These are phyloP conservation scores for Paramormyrops hopkinsi DNA, from an alignment of 2,797 vertebrate species.

Conservation along the genomic window DNA sequence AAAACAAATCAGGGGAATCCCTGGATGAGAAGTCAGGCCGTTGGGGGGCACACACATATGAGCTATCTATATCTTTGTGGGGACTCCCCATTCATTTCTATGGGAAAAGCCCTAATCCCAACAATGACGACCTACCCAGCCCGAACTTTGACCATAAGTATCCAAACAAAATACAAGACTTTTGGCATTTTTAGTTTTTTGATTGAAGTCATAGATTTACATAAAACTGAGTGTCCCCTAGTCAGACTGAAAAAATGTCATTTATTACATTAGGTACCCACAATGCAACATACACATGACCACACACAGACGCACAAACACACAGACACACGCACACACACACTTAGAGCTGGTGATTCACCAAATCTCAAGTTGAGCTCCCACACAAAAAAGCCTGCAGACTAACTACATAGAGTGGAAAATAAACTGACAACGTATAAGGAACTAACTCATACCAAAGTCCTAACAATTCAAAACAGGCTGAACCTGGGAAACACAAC, in stretches of 20 bases:
- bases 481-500: neutral
- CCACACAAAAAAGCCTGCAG: neutral
- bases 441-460: neutral
- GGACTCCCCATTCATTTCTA: neutral
- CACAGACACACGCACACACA: neutral
- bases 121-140: neutral
- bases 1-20: neutral
- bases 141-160: neutral
- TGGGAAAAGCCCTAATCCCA: neutral
- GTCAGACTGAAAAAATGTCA: neutral
- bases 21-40: neutral
- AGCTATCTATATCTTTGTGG: neutral
- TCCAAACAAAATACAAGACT: neutral
- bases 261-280: neutral
- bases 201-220: neutral
- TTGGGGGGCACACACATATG: neutral
- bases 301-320: neutral
- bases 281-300: neutral
- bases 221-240: neutral
- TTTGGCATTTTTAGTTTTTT: neutral
- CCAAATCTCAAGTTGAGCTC: neutral
- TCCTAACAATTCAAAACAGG: neutral
- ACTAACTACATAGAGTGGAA: neutral
- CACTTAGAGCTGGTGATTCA: neutral
- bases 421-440: neutral